Evolutionary conservation across 2,888 invertebrate genomes (phyloP).

Genomic region (Phoenoteleia sp.): DNA sequence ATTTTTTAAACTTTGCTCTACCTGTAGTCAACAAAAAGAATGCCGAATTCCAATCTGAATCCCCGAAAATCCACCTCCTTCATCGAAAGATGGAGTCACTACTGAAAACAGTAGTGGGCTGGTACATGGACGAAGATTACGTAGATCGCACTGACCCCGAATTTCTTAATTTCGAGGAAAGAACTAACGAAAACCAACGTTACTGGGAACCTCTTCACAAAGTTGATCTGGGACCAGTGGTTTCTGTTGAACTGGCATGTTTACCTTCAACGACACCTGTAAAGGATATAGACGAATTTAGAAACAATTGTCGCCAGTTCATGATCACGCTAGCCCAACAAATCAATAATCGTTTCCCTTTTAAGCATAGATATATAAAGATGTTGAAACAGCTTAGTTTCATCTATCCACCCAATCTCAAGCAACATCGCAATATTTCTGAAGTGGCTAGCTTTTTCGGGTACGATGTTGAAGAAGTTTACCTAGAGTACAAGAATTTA

Average conservation of each 20-base stretch:
- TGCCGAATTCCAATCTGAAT: constrained; percentile 68
- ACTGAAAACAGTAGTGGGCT: constrained; percentile 43
- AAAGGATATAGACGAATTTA: neutral
- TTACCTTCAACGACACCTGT: neutral
- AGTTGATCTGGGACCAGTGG: constrained; percentile 44
- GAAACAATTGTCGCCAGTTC: constrained; percentile 34
- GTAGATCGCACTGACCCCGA: constrained; percentile 51
- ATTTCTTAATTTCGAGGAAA: constrained; percentile 38
- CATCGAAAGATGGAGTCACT: constrained; percentile 57
- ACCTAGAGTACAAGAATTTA: constrained; percentile 22
- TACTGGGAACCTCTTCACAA: constrained; percentile 53
- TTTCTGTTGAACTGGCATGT: constrained; percentile 29
- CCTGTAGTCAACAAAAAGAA: constrained; percentile 68
- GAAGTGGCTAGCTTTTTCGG: constrained; percentile 33
- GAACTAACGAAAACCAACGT: constrained; percentile 26
- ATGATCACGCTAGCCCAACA: constrained; percentile 21
- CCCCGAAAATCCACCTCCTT: constrained; percentile 64
- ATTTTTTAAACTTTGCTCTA: constrained; percentile 68
- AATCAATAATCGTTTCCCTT: constrained; percentile 28
- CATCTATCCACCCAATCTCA: constrained; percentile 15
- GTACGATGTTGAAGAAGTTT: constrained; percentile 29
- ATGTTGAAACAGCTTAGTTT: constrained; percentile 35
- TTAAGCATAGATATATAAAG: constrained; percentile 15
- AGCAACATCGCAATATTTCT: constrained; percentile 17
- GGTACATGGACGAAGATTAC: constrained; percentile 60